Conservation (phyloP, 1,140 invertebrate species). For the Platyura marginata region DNA sequence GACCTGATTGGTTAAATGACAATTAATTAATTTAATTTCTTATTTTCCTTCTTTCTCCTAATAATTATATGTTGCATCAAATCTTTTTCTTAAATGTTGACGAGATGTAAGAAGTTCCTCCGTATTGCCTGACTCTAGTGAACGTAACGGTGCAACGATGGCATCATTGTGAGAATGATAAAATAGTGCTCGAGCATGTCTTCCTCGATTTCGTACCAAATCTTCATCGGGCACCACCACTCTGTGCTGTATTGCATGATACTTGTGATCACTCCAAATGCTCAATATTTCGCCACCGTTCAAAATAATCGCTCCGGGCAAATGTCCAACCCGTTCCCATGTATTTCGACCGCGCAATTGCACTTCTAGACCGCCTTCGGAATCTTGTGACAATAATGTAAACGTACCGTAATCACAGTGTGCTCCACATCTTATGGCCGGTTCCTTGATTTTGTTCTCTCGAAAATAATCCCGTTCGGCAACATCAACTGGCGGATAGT, state of each 20-base stretch:
- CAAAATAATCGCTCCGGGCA: slow-evolving; percentile 57
- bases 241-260: slow-evolving; percentile 51
- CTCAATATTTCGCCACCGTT: slow-evolving; percentile 61
- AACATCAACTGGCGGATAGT: slow-evolving; percentile 42
- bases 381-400: slow-evolving; percentile 52
- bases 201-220: slow-evolving; percentile 32
- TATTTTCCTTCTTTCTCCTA: too few species aligned
- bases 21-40: too few species aligned
- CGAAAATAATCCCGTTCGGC: slow-evolving; percentile 7
- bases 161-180: slow-evolving; percentile 44
- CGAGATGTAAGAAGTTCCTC: too few species aligned
- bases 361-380: slow-evolving; percentile 37
- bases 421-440: background rate
- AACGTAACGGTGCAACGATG: slow-evolving; percentile 32
- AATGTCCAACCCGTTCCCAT: slow-evolving; percentile 56
- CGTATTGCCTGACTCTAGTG: too few species aligned
- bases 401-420: slow-evolving; percentile 50
- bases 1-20: too few species aligned
- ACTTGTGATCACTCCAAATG: slow-evolving; percentile 49
- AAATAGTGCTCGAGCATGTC: slow-evolving; percentile 58
- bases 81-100: too few species aligned
- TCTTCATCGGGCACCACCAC: slow-evolving; percentile 47
- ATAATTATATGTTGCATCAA: too few species aligned
- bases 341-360: slow-evolving; percentile 40
- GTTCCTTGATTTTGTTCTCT: background rate